phyloP scores from a whole-genome alignment of 2,113 vertebrate species.

The Tupaia chinensis region DNA sequence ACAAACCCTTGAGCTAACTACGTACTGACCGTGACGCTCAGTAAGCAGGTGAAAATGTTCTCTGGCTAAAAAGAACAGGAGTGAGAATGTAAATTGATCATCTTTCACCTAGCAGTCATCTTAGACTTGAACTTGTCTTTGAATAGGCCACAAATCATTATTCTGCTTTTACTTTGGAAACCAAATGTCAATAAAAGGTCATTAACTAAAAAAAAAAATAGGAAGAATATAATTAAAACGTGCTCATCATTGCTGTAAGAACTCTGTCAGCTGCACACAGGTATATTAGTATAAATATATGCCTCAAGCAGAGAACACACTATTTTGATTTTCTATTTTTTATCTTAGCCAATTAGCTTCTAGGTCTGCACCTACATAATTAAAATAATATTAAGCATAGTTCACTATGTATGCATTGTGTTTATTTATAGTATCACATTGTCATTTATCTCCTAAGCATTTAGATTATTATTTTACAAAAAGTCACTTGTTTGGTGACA shows the following conservation, averaged over 20 bases:
- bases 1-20: not conserved
- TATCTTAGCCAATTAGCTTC: constrained; percentile 41
- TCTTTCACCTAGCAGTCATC: not conserved
- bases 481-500: not conserved
- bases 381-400: constrained; percentile 4
- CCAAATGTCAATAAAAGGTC: constrained; percentile 5
- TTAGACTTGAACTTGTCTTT: constrained; percentile 9
- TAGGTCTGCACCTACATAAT: not conserved
- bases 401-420: not conserved
- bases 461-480: not conserved
- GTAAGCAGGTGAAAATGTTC: not conserved
- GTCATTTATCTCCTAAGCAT: constrained; percentile 8
- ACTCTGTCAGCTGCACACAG: not conserved
- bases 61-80: not conserved
- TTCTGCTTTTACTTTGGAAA: constrained; percentile 52
- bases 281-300: not conserved
- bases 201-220: constrained; percentile 2
- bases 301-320: not conserved
- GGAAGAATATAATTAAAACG: constrained; percentile 10
- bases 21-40: not conserved
- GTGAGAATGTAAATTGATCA: constrained; percentile 17
- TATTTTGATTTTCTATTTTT: constrained; percentile 45
- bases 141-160: not conserved
- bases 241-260: constrained; percentile 32
- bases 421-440: constrained; percentile 4